Percentiles rank a stretch among this genome's conserved stretches.
Conservation (phyloP, 2,888 invertebrate genomes). For the Aphodius granarius region DNA sequence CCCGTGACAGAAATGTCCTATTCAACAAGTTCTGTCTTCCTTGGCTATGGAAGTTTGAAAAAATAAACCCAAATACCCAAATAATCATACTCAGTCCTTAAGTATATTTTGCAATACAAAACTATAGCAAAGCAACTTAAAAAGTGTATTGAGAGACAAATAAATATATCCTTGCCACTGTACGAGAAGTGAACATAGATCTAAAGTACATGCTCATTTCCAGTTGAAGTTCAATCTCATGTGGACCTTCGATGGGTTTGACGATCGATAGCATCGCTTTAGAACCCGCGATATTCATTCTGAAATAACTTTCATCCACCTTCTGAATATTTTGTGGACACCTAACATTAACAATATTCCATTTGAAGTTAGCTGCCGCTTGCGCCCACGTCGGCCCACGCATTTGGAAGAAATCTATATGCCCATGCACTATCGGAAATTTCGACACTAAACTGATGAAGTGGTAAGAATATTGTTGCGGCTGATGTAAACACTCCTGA, state of each 20-base stretch:
- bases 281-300: slow-evolving; percentile 51
- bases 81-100: slow-evolving; percentile 3
- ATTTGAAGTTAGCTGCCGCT: slow-evolving; percentile 73
- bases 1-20: too few relatives aligned
- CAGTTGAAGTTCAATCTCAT: slow-evolving; percentile 85
- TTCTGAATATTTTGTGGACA: slow-evolving; percentile 62
- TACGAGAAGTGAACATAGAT: slow-evolving; percentile 75
- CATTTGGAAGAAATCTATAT: slow-evolving; percentile 84
- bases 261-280: slow-evolving; percentile 79
- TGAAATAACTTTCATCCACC: slow-evolving; percentile 51
- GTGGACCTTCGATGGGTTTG: slow-evolving; percentile 79
- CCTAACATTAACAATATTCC: slow-evolving; percentile 67
- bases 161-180: slow-evolving; percentile 82
- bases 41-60: too few relatives aligned
- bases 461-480: slow-evolving; percentile 88
- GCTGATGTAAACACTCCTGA: slow-evolving; percentile 73
- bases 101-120: background rate
- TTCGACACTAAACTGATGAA: slow-evolving; percentile 91
- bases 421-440: slow-evolving; percentile 64
- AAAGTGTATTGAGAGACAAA: slow-evolving; percentile 84
- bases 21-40: too few relatives aligned
- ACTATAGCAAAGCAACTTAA: slow-evolving; percentile 46
- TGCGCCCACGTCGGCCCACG: slow-evolving; percentile 74
- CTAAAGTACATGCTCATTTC: slow-evolving; percentile 81
- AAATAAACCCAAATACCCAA: slow-evolving; percentile 5